phyloP scores from a whole-genome alignment of 2,797 vertebrate genomes.

The Australoheros facetus region DNA sequence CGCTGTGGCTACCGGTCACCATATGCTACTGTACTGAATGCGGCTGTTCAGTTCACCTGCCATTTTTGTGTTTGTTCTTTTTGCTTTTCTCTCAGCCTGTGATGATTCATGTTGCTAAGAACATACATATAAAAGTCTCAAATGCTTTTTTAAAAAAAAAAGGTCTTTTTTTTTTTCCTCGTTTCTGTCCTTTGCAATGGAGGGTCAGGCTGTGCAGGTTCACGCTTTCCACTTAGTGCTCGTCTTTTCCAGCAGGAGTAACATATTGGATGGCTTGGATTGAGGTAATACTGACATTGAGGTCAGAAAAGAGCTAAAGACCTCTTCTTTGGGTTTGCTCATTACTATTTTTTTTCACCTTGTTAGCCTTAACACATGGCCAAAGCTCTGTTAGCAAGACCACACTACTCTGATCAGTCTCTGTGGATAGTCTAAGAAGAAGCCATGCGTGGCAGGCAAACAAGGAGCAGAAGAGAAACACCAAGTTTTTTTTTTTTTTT shows the following conservation, averaged over 20 bases:
- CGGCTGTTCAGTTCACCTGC: constrained; percentile 30
- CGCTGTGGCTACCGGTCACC: constrained; percentile 28
- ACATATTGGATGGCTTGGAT: constrained; percentile 71
- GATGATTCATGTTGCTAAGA: constrained; percentile 37
- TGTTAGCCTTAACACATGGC: constrained; percentile 73
- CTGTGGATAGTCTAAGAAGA: constrained; percentile 49
- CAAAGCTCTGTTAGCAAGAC: constrained; percentile 55
- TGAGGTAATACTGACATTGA: constrained; percentile 68
- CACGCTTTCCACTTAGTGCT: constrained; percentile 23
- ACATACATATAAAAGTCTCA: constrained; percentile 3
- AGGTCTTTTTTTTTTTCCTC: constrained; percentile 2
- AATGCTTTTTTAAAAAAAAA: constrained; percentile 20
- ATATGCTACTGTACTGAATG: constrained; percentile 14
- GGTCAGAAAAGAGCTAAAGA: constrained; percentile 62
- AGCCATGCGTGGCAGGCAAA: constrained; percentile 59
- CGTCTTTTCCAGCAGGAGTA: constrained; percentile 48
- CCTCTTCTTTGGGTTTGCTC: constrained; percentile 57
- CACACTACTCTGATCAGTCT: constrained; percentile 64
- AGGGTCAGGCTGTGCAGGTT: constrained; percentile 8
- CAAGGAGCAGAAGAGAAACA: constrained; percentile 19
- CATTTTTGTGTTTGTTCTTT: constrained; percentile 14
- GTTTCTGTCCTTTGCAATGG: constrained; percentile 15
- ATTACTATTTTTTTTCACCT: constrained; percentile 78
- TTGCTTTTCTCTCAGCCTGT: constrained; percentile 18
- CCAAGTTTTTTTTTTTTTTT: constrained; percentile 21